These are phyloP conservation scores for Polyergus mexicanus DNA, from an alignment of 1,140 invertebrate species.

Conservation along the genomic window DNA sequence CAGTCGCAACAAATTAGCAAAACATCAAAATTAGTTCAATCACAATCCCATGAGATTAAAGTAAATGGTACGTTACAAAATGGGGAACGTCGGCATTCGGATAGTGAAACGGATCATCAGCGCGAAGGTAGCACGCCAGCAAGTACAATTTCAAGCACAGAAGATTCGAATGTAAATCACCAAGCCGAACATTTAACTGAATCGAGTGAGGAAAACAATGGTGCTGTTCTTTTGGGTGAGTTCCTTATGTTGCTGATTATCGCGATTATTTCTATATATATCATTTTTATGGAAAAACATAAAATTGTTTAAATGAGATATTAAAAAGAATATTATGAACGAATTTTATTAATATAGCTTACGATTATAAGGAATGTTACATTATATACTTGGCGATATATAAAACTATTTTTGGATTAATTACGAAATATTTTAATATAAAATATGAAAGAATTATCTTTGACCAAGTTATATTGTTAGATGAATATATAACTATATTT, in stretches of 20 bases:
- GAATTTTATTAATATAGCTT: constrained; percentile 7
- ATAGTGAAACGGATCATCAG: constrained; percentile 81
- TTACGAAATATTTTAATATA: background rate
- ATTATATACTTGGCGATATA: background rate
- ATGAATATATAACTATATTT: too few relatives aligned
- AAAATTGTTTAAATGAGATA: background rate
- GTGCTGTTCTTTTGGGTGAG: constrained; percentile 81
- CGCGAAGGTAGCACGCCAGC: constrained; percentile 84
- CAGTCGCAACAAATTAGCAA: constrained; percentile 70
- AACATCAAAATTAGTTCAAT: constrained; percentile 78
- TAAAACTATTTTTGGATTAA: background rate
- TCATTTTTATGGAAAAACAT: constrained; percentile 49
- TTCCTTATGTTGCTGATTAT: constrained; percentile 66
- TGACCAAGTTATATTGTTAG: background rate
- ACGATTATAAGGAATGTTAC: background rate
- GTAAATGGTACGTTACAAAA: constrained; percentile 82
- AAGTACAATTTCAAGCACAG: constrained; percentile 83
- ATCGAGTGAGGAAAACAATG: constrained; percentile 80
- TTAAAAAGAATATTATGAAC: background rate
- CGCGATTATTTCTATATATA: constrained; percentile 60
- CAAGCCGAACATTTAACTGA: constrained; percentile 79
- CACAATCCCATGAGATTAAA: constrained; percentile 81
- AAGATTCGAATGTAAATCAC: constrained; percentile 82
- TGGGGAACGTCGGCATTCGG: constrained; percentile 77
- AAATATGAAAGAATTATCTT: constrained; percentile 7